phyloP scores from a whole-genome alignment of 23 tunicate genomes.

The Clavelina lepadiformis region DNA sequence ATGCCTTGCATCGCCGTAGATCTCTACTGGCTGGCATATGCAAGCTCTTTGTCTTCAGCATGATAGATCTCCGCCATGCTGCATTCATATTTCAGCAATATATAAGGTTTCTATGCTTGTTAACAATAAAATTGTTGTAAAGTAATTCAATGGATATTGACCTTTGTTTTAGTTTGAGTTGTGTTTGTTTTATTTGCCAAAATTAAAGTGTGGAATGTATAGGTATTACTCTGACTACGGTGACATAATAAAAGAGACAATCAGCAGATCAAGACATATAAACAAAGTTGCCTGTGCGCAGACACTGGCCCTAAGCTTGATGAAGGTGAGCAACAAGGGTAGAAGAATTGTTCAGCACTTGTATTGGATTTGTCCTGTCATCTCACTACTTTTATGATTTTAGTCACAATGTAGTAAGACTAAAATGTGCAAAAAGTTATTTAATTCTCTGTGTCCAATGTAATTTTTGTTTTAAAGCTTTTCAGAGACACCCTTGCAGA shows the following conservation, averaged over 20 bases:
- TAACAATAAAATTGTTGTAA: too few species aligned
- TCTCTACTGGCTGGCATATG: slow-evolving; percentile 78
- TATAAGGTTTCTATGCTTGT: too few species aligned
- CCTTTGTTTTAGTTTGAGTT: too few species aligned
- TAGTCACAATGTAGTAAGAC: not conserved
- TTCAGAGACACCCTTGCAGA: slow-evolving; percentile 61
- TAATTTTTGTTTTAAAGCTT: slow-evolving; percentile 28
- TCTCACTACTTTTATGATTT: slow-evolving; percentile 5
- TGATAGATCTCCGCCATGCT: slow-evolving; percentile 78
- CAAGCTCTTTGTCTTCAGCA: slow-evolving; percentile 84
- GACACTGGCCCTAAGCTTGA: slow-evolving; percentile 78
- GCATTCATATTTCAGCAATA: slow-evolving; percentile 84
- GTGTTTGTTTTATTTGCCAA: too few species aligned
- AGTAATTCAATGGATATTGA: too few species aligned
- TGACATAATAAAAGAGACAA: slow-evolving; percentile 99
- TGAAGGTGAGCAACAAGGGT: slow-evolving; percentile 37
- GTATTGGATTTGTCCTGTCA: slow-evolving; percentile 8
- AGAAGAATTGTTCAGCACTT: not conserved
- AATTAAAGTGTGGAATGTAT: too few species aligned
- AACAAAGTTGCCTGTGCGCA: slow-evolving; percentile 93
- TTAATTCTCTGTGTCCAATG: not conserved
- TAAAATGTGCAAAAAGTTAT: not conserved
- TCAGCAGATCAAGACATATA: slow-evolving; percentile 81
- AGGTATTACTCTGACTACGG: slow-evolving; percentile 97
- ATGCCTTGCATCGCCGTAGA: slow-evolving; percentile 84